A percentile compares a stretch with the other conserved stretches of the same genome.
These are phyloP conservation scores for Elysia crispata DNA, from an alignment of 2,888 invertebrate genomes.

Conservation along the genomic window DNA sequence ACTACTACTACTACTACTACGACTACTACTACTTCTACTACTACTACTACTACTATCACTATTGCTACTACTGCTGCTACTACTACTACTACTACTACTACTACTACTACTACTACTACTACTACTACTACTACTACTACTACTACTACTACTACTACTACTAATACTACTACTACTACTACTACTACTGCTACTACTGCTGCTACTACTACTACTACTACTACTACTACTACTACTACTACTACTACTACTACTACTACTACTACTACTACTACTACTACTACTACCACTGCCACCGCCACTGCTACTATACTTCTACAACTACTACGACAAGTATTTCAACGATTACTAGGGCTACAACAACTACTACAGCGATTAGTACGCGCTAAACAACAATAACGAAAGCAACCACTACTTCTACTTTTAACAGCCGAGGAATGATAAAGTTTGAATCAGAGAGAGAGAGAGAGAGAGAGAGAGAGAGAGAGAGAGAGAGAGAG, in stretches of 20 bases:
- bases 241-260: slow-evolving; percentile 26
- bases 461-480: too few relatives aligned
- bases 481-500: too few relatives aligned
- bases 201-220: slow-evolving; percentile 18
- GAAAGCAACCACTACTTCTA: too few relatives aligned
- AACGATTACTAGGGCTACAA: not conserved
- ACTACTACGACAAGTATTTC: not conserved
- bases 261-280: slow-evolving; percentile 19
- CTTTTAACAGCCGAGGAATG: too few relatives aligned
- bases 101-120: not conserved
- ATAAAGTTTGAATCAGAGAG: too few relatives aligned
- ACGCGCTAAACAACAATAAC: too few relatives aligned
- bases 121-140: not conserved
- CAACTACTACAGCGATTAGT: too few relatives aligned
- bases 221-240: slow-evolving; percentile 18
- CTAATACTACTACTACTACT: too few relatives aligned
- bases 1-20: too few relatives aligned
- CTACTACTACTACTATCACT: slow-evolving; percentile 22
- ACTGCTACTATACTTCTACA: slow-evolving; percentile 6
- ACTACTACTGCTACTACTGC: slow-evolving; percentile 20
- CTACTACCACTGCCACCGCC: slow-evolving; percentile 5
- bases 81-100: slow-evolving; percentile 17
- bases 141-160: too few relatives aligned
- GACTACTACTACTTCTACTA: too few relatives aligned
- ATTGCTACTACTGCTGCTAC: slow-evolving; percentile 13